These are phyloP conservation scores for Tiliacea aurago DNA, from an alignment of 2,888 invertebrate species.

Conservation along the genomic window DNA sequence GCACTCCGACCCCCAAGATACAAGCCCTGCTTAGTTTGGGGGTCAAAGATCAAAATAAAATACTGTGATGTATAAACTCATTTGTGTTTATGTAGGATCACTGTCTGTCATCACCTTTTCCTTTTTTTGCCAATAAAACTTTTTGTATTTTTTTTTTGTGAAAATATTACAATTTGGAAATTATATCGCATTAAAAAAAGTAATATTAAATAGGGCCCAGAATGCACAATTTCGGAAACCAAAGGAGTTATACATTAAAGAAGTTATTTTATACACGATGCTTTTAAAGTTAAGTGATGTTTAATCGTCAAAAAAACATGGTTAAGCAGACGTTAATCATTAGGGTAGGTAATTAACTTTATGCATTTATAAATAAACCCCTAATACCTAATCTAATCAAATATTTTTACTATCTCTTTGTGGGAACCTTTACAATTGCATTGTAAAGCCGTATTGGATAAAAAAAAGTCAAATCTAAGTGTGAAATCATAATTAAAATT, in stretches of 20 bases:
- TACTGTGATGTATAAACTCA: no score
- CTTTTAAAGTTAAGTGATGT: not conserved
- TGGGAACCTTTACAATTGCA: not conserved
- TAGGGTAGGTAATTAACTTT: no score
- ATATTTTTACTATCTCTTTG: not conserved
- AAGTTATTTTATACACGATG: not conserved
- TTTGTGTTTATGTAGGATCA: no score
- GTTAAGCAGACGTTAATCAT: not conserved
- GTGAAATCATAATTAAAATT: slow-evolving; percentile 37
- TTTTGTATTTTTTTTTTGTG: no score
- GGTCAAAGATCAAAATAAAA: no score
- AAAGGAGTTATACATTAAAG: not conserved
- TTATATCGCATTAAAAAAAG: not conserved
- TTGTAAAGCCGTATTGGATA: not conserved
- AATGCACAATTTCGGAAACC: not conserved
- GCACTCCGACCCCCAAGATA: no score
- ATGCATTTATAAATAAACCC: no score
- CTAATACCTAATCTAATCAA: not conserved
- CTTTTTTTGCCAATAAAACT: no score
- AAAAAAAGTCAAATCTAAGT: slow-evolving; percentile 22
- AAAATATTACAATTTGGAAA: not conserved
- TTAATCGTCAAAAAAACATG: not conserved
- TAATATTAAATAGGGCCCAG: not conserved
- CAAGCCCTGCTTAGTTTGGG: no score
- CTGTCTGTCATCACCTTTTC: no score